Evolutionary conservation across 2,113 vertebrate genomes (phyloP).

Genomic region (Odobenus rosmarus): DNA sequence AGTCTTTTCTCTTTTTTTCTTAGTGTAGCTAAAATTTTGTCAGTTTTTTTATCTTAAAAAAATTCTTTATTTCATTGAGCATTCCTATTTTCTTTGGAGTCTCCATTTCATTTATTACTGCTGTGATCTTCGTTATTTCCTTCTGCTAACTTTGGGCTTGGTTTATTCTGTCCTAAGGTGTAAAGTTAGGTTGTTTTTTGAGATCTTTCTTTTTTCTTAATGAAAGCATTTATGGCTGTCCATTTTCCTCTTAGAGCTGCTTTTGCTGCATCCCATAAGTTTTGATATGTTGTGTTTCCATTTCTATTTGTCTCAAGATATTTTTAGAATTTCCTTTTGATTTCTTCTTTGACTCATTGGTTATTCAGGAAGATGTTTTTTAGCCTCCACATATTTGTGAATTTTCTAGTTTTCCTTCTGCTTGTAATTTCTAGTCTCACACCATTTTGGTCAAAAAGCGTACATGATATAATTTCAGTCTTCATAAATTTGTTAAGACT

Average conservation of each 20-base stretch:
- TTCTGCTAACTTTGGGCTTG: not conserved
- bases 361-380: not conserved
- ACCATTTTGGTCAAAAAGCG: not conserved
- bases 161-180: not conserved
- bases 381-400: not conserved
- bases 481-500: not conserved
- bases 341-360: not conserved
- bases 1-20: not conserved
- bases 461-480: not conserved
- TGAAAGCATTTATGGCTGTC: not conserved
- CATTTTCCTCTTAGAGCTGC: not conserved
- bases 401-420: not conserved
- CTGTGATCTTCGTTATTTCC: not conserved
- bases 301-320: not conserved
- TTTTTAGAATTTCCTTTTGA: not conserved
- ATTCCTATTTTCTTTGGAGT: not conserved
- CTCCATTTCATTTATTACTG: not conserved
- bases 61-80: not conserved
- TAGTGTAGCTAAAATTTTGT: not conserved
- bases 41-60: not conserved
- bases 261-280: not conserved
- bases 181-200: not conserved
- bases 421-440: not conserved
- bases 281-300: not conserved
- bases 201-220: not conserved